These are phyloP conservation scores for Tragulus kanchil DNA, from an alignment of 2,113 vertebrate species.

Conservation along the genomic window DNA sequence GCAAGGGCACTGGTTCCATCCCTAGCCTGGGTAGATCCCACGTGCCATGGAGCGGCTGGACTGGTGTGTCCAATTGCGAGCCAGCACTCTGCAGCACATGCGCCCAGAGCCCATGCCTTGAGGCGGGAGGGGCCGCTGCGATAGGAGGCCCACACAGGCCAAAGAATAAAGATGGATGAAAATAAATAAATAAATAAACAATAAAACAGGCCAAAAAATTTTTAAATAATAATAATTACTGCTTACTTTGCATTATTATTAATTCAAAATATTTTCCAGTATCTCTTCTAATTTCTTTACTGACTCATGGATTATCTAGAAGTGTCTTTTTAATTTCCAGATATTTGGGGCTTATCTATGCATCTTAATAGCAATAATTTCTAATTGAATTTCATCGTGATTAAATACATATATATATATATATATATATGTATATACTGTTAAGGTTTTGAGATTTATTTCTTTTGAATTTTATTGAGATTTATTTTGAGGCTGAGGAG, in stretches of 20 bases:
- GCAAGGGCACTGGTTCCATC: no score
- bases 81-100: no score
- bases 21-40: no score
- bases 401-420: background rate
- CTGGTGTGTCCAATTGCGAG: no score
- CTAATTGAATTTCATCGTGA: conserved; percentile 3
- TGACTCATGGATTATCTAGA: background rate
- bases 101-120: no score
- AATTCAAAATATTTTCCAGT: background rate
- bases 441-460: background rate
- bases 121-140: no score
- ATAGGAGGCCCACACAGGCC: no score
- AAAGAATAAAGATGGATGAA: no score
- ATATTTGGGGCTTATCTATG: background rate
- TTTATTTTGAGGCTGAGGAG: background rate
- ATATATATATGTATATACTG: background rate
- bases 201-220: no score
- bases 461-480: conserved; percentile 15
- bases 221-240: background rate
- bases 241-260: background rate
- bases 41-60: no score
- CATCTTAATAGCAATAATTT: background rate
- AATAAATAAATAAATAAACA: no score
- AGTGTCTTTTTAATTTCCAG: background rate
- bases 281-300: background rate